Percentiles rank a stretch among this genome's conserved stretches.
Evolutionary conservation across 2,113 vertebrate species (phyloP).

Genomic region (Recurvirostra avosetta): DNA sequence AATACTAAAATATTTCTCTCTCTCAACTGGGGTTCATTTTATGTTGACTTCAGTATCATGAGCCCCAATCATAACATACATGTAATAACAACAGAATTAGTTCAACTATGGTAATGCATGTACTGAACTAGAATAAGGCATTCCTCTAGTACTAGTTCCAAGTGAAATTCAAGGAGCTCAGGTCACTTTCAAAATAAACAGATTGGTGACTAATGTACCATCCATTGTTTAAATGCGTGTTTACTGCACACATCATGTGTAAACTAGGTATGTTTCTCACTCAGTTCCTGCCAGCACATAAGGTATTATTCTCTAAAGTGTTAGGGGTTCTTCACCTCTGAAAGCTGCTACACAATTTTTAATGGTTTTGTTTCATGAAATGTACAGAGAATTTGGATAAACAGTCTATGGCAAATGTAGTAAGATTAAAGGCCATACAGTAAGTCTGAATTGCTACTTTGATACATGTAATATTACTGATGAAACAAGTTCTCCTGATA

Average conservation of each 20-base stretch:
- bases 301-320: background rate
- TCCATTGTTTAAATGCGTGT: background rate
- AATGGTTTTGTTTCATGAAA: background rate
- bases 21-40: background rate
- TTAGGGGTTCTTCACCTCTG: background rate
- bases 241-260: background rate
- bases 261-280: background rate
- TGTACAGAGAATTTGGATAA: background rate
- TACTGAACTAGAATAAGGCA: background rate
- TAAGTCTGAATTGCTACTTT: background rate
- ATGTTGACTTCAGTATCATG: background rate
- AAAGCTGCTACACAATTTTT: background rate
- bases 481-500: background rate
- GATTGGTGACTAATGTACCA: background rate
- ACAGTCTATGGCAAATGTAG: background rate
- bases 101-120: background rate
- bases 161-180: background rate
- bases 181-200: background rate
- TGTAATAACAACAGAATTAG: background rate
- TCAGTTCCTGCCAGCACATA: background rate
- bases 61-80: background rate
- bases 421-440: background rate
- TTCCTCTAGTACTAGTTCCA: background rate
- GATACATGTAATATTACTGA: background rate
- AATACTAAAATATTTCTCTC: background rate